Evolutionary conservation across 2,888 invertebrate species (phyloP).

Genomic region (Epirrhoe alternata): DNA sequence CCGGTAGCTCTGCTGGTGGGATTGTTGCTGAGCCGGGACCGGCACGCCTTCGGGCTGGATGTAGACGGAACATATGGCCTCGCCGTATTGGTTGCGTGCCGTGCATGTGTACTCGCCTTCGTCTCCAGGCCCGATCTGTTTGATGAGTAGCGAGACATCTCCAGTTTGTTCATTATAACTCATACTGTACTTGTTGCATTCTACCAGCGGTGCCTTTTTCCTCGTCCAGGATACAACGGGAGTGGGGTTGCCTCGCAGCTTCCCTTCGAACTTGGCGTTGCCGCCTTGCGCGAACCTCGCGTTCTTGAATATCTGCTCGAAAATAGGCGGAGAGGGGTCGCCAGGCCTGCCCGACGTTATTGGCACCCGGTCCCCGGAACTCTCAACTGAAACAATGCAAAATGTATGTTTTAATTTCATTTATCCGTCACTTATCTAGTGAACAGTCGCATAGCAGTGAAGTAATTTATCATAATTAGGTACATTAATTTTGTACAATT

Average conservation of each 20-base stretch:
- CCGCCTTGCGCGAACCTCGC: constrained; percentile 98
- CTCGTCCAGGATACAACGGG: constrained; percentile 96
- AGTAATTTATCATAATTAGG: not conserved
- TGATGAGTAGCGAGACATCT: constrained; percentile 95
- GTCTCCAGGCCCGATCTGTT: constrained; percentile 97
- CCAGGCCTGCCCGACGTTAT: constrained; percentile 84
- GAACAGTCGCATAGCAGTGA: not conserved
- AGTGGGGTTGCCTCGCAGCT: constrained; percentile 95
- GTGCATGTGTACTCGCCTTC: constrained; percentile 98
- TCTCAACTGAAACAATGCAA: constrained; percentile 86
- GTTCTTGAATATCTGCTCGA: constrained; percentile 97
- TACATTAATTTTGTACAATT: not conserved
- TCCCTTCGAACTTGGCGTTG: constrained; percentile 96
- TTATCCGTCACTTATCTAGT: not conserved
- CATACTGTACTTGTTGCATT: constrained; percentile 95
- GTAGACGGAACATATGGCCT: constrained; percentile 97
- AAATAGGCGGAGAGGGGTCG: constrained; percentile 95
- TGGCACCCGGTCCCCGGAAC: constrained; percentile 80
- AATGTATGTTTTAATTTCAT: constrained; percentile 1
- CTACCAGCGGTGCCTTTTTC: constrained; percentile 92
- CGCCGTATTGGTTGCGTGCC: constrained; percentile 97
- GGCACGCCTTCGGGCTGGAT: constrained; percentile 95
- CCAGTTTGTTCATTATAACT: constrained; percentile 96
- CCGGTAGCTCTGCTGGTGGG: constrained; percentile 87
- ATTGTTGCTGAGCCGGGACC: constrained; percentile 85